Base-by-base conservation (phyloP, 2,797 vertebrate genomes). In the Spizella passerina region DNA sequence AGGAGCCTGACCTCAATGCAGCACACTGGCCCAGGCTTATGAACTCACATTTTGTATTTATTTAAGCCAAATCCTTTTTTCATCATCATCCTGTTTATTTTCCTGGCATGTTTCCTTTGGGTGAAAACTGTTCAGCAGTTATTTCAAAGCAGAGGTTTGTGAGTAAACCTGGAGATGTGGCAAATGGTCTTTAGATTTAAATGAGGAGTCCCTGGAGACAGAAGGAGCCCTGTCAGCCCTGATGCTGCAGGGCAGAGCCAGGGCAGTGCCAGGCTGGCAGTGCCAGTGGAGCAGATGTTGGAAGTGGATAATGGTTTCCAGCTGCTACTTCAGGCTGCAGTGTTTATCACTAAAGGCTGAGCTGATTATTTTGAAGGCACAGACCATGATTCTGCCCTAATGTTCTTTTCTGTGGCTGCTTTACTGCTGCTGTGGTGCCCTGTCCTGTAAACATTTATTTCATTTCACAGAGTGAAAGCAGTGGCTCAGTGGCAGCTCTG, bases 331-430 rank as follows among this genome's bases (percentile, higher is more conserved):
- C 69, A 65, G 93, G 65, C 92, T 71, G 87, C 84, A 53, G 53
- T 46, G 3, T 91, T 95, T 70, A 83, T 57, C 93, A 43, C 68
- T 38, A 36, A 60, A 73, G 57, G 73, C 64, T 93, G 94, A 94
- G 80, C 84, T 94, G 91, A 81, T 95, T 95, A 65, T 47, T 95
- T 65, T 52, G 92, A 90, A 91, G 77, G 89, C 57, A 32, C 29
- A 56, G 79, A 69, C 73, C 32, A 14, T 20, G 60, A 44, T 86
- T 79, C 68, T 91, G 77, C 19, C 38, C 68, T 84, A 14, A 66
- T 68, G 77, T 69, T 88, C 68, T 91, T 82, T 85, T 60, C 44
- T 63, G 10, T 82, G 71, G 30, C 78, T 91, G 89, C 60, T 94
- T 85, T 17, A 20, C 29, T 72, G 75, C 73, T 80, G 64, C 60